Evolutionary conservation across 2,888 invertebrate genomes (phyloP), one percentile per base, ranked within the genome.

Genomic region (Marasmarcha lunaedactyla): DNA sequence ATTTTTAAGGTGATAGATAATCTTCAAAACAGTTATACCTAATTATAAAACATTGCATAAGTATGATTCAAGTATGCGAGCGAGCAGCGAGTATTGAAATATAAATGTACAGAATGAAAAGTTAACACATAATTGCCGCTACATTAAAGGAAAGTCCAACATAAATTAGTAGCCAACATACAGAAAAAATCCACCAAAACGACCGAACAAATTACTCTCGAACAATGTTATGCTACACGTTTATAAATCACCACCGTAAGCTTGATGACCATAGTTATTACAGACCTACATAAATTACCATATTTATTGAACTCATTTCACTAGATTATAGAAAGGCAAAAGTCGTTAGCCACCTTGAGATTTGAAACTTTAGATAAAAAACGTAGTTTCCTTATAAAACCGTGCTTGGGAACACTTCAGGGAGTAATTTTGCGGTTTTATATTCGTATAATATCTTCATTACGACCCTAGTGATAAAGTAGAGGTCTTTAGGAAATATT

Each of bases 221-320:
- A 11, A 30, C 30, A 30, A 4, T 11, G 11, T 30, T 30, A n/a
- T n/a, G n/a, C n/a, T n/a, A 10, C 4, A 30, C 30, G 3, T 30
- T 30, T 30, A n/a, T 30, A 3, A n/a, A 9, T 9, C 9, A 30
- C 30, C 11, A 7, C 6, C 30, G 6, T 30, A n/a, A 36, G 39
- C 26, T 35, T 47, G 41, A 34, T 12, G 14, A 34, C 34, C 14
- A 14, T 3, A 34, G 20, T 20, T 63, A 68, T 66, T 62, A 54
- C 55, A 60, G 59, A 69, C 70, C 64, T 59, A 66, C 63, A 63
- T 64, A 69, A 72, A 71, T 68, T 58, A 50, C 51, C 55, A 51
- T 54, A 65, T 58, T 71, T 69, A 71, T 66, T 59, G 57, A 53
- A 55, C 59, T 65, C 65, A 65, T 71, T 72, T 63, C 52, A 14